phyloP scores from a whole-genome alignment of 2,113 vertebrate genomes.

The Gymnocephalus cernua region DNA sequence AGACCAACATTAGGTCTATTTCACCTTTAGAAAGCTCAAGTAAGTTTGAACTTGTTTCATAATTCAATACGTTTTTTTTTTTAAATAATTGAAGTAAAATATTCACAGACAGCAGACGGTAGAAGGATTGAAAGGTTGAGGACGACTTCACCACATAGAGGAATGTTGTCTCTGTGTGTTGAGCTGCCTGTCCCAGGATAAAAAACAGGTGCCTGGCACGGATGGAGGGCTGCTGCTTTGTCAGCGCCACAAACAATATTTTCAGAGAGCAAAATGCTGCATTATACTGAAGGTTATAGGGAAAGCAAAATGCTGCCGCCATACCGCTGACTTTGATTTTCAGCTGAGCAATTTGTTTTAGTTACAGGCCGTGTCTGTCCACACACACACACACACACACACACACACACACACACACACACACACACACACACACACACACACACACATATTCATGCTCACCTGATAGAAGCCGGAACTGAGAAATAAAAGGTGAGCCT shows the following conservation, averaged over 20 bases:
- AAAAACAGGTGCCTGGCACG: constrained; percentile 27
- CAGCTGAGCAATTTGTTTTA: constrained; percentile 49
- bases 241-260: constrained; percentile 52
- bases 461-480: not conserved
- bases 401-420: not conserved
- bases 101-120: not conserved
- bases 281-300: constrained; percentile 34
- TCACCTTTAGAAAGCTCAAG: too few relatives aligned
- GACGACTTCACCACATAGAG: not conserved
- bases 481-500: not conserved
- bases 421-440: not conserved
- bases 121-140: constrained; percentile 4
- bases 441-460: not conserved
- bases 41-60: not conserved
- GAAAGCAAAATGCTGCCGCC: constrained; percentile 33
- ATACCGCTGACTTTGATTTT: constrained; percentile 52
- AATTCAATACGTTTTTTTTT: too few relatives aligned
- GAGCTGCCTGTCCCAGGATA: not conserved
- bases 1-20: not conserved
- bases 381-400: not conserved
- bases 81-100: not conserved
- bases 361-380: constrained; percentile 8
- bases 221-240: constrained; percentile 31
- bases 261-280: constrained; percentile 26
- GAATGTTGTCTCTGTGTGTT: not conserved